Conservation (phyloP, 92 coral and sea anemone genomes). For the Isaurus tuberculatus region DNA sequence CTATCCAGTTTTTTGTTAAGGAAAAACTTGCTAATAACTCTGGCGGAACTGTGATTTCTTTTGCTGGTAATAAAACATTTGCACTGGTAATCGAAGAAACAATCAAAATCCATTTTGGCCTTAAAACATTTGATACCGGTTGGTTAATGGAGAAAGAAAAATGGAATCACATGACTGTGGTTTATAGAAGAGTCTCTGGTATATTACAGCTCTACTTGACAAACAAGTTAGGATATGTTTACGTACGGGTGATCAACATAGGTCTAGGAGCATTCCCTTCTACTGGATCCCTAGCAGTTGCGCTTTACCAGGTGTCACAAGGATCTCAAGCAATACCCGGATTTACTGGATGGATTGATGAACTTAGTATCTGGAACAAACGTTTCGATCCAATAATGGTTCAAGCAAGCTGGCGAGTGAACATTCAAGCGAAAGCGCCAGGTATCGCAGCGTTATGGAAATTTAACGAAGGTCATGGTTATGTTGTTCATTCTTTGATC, state of each 20-base stretch:
- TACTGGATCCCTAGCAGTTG: conserved; percentile 59
- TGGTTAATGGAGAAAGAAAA: conserved; percentile 41
- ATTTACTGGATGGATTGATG: conserved; percentile 73
- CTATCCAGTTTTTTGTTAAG: conserved; percentile 65
- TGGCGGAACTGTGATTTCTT: conserved; percentile 61
- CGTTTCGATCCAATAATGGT: conserved; percentile 67
- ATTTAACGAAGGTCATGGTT: conserved; percentile 72
- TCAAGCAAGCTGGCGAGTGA: conserved; percentile 48
- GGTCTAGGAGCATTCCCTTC: conserved; percentile 65
- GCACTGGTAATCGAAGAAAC: conserved; percentile 65
- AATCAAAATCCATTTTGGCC: conserved; percentile 51
- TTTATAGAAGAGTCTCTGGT: conserved; percentile 60
- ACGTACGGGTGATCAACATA: conserved; percentile 41
- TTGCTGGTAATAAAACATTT: conserved; percentile 55
- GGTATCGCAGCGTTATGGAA: conserved; percentile 69
- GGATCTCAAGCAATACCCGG: conserved; percentile 52
- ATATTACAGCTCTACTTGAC: conserved; percentile 55
- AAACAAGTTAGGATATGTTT: conserved; percentile 33
- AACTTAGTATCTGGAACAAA: conserved; percentile 69
- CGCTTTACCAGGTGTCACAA: conserved; percentile 61
- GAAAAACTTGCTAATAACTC: conserved; percentile 30
- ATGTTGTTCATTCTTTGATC: conserved; percentile 46
- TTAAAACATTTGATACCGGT: conserved; percentile 45
- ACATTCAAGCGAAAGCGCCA: conserved; percentile 17
- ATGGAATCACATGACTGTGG: conserved; percentile 70